phyloP scores from a whole-genome alignment of 2,888 invertebrate genomes.

The Dynastes maya region DNA sequence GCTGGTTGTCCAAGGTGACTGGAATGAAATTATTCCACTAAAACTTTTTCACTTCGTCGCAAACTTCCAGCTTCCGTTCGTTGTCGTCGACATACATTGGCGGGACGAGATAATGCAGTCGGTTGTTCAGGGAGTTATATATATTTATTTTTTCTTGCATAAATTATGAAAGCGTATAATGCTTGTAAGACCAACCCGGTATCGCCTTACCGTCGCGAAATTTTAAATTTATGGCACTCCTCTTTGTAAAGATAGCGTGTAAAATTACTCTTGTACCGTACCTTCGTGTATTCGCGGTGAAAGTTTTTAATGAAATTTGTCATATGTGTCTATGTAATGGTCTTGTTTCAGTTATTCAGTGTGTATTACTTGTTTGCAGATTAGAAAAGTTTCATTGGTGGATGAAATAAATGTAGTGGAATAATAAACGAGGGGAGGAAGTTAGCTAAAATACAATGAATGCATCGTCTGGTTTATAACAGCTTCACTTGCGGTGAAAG shows the following conservation, averaged over 20 bases:
- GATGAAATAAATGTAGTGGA: too few species aligned
- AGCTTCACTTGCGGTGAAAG: too few species aligned
- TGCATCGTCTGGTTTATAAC: too few species aligned
- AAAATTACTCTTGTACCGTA: not conserved
- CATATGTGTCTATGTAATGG: not conserved
- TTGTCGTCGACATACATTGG: not conserved
- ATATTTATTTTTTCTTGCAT: not conserved
- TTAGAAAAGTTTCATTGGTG: not conserved
- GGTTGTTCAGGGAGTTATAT: not conserved
- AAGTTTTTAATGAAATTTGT: constrained; percentile 16
- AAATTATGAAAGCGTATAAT: not conserved
- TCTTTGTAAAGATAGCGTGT: constrained; percentile 3
- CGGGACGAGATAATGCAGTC: constrained; percentile 5
- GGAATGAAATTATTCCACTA: not conserved
- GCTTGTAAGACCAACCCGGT: not conserved
- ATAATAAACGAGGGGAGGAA: too few species aligned
- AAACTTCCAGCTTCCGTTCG: constrained; percentile 2
- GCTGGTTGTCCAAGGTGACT: too few species aligned
- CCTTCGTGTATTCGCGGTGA: not conserved
- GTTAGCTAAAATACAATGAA: too few species aligned
- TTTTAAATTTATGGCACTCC: constrained; percentile 1
- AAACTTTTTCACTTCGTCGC: not conserved
- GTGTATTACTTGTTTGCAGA: not conserved
- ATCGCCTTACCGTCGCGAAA: not conserved
- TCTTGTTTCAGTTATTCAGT: not conserved